Evolutionary conservation across 2,888 invertebrate genomes (phyloP), one percentile per base, ranked within the genome.

Genomic region (Drosophila putrida): DNA sequence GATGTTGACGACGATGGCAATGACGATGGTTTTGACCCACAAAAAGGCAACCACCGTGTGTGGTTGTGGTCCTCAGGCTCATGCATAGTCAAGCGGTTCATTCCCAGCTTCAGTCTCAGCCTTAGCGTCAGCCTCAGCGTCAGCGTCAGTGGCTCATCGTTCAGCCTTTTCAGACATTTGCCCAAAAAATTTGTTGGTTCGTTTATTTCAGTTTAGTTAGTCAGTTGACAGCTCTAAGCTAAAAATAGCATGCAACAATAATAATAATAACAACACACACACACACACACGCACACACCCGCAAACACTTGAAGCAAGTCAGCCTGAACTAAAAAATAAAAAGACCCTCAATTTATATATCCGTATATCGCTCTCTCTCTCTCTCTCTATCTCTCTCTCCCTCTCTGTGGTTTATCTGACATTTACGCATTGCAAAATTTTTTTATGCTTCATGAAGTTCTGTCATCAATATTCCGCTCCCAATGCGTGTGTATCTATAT

Each of bases 31-130:
- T 41, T 50, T 38, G 49, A 47, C 41, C 62, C 58, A 47, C 62
- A 49, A 39, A 57, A 20, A 62, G 53, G 47, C 43, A 55, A 47
- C 41, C 71, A 13, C 39, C 54, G 53, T 36, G 53, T 36, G 43
- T 53, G 47, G 44, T 35, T 46, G 35, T 43, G 55, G 35, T 15
- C 39, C 67, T 47, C 10, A 28, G 44, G 57, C 75, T 83, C 87
- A 84, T 83, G 82, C 82, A 83, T 87, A 87, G 82, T 81, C 84
- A 83, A 83, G 62, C 69, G 71, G 49, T 44, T 63, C 64, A 53
- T 55, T 58, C 11, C 28, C 33, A 54, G 39, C 57, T 41, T n/a
- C 57, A 20, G 20, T 20, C 20, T 20, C 20, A 2, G 20, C 20
- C 20, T 63, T 62, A 53, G 53, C 54, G 10, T 27, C 33, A 54